phyloP scores from a whole-genome alignment of 92 coral and sea anemone species.

The Nematostella vectensis region DNA sequence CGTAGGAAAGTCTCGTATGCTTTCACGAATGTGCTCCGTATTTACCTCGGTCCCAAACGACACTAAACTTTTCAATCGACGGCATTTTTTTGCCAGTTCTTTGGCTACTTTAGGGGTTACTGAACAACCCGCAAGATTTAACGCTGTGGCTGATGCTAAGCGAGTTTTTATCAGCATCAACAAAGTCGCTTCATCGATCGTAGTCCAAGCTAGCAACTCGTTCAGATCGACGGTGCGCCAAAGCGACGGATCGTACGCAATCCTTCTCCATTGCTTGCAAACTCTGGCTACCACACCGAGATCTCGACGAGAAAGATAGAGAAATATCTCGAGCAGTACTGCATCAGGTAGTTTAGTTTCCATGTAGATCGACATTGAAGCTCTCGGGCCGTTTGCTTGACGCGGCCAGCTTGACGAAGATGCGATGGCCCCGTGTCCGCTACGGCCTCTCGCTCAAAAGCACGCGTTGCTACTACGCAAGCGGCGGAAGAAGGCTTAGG shows the following conservation, averaged over 20 bases:
- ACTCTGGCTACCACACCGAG: slow-evolving; percentile 78
- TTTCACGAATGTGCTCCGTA: slow-evolving; percentile 72
- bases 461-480: slow-evolving; percentile 3
- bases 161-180: slow-evolving; percentile 93
- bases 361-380: slow-evolving; percentile 27
- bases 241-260: slow-evolving; percentile 94
- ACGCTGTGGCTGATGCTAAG: slow-evolving; percentile 75
- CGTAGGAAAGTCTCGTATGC: slow-evolving; percentile 88
- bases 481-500: not conserved
- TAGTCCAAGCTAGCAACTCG: slow-evolving; percentile 60
- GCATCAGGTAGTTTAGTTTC: slow-evolving; percentile 91
- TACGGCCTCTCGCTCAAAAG: not conserved
- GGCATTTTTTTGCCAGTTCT: slow-evolving; percentile 80
- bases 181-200: slow-evolving; percentile 79
- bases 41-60: slow-evolving; percentile 69
- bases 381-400: slow-evolving; percentile 16
- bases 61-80: slow-evolving; percentile 72
- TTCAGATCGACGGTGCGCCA: slow-evolving; percentile 85
- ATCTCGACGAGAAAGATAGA: slow-evolving; percentile 62
- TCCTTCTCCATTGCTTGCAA: slow-evolving; percentile 82
- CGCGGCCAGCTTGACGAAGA: slow-evolving; percentile 39
- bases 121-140: slow-evolving; percentile 84
- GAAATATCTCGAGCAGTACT: slow-evolving; percentile 75
- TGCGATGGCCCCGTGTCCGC: slow-evolving; percentile 13
- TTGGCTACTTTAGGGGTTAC: slow-evolving; percentile 90